Base-by-base conservation (phyloP, 2,888 invertebrate genomes). In the Trilocha varians region DNA sequence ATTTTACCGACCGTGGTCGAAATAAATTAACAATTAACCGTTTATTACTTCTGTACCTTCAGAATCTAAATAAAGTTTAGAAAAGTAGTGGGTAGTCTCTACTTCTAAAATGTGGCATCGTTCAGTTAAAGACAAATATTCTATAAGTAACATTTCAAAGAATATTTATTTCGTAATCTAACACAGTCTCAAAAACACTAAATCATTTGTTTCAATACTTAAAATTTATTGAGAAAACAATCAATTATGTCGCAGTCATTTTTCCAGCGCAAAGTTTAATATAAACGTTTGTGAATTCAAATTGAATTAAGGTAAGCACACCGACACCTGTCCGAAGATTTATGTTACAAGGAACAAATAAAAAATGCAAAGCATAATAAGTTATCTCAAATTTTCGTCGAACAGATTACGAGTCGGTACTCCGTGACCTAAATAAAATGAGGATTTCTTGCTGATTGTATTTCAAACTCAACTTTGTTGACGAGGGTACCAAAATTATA, bases 371-470 rank as follows among this genome's bases (percentile, higher is more conserved):
- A 32, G 38, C 32, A 32, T 15, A n/a, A n/a, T 16, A 15, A 32
- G 32, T 38, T 32, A 32, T 38, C 25, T 38, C 32, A 16, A 13
- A 11, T 32, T 38, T 38, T 32, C n/a, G 32, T 25, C 15, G 18
- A 32, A 32, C 38, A 32, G 38, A 38, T 32, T 25, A 25, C 38
- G 32, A 38, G 15, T 38, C 32, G 16, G 38, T 32, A 38, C 15
- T 32, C 38, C 32, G 32, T 38, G 38, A 32, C 38, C 38, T 32
- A 32, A 15, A 38, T 32, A 38, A 32, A 38, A 32, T 15, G 32
- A 5, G 38, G 16, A 38, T 25, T 25, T 25, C 32, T 38, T 38
- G 38, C 25, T 16, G 32, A 32, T 16, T 25, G 32, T 33, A 25
- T 25, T 25, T 32, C 32, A 16, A 32, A 38, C 32, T 32, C 32